phyloP scores from a whole-genome alignment of 2,113 vertebrate genomes.

The Lepus timidus region DNA sequence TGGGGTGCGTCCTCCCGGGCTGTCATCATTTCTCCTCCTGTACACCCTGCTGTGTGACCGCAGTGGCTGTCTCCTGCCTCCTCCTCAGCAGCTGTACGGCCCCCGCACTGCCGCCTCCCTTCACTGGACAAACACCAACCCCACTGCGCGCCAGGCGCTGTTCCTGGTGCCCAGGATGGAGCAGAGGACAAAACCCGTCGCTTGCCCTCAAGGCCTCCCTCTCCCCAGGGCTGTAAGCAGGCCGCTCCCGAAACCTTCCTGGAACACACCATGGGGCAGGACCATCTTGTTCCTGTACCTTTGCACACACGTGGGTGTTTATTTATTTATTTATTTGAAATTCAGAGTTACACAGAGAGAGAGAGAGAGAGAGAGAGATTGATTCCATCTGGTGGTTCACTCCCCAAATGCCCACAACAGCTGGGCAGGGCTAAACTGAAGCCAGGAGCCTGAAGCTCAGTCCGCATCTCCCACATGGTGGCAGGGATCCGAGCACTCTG shows the following conservation, averaged over 20 bases:
- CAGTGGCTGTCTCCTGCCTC: not conserved
- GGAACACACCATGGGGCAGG: fast-evolving
- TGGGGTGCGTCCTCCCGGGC: not conserved
- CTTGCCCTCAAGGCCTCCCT: not conserved
- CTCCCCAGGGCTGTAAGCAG: not conserved
- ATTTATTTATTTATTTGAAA: too few relatives aligned
- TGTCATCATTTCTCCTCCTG: not conserved
- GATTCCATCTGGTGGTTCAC: too few relatives aligned
- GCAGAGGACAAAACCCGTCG: not conserved
- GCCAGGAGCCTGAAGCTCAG: too few relatives aligned
- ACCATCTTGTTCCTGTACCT: not conserved
- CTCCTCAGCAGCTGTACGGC: not conserved
- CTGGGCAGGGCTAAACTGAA: too few relatives aligned
- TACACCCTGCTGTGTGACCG: not conserved
- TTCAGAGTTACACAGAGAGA: too few relatives aligned
- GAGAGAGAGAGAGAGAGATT: too few relatives aligned
- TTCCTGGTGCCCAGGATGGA: not conserved
- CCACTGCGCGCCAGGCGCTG: not conserved
- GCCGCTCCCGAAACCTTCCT: not conserved
- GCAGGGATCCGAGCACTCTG: too few relatives aligned
- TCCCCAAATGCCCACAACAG: too few relatives aligned
- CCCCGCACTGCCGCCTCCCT: not conserved
- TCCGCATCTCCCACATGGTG: too few relatives aligned
- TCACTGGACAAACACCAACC: not conserved
- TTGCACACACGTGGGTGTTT: not conserved